Conservation (phyloP, 2,888 invertebrate genomes). For the Microchrysa polita region DNA sequence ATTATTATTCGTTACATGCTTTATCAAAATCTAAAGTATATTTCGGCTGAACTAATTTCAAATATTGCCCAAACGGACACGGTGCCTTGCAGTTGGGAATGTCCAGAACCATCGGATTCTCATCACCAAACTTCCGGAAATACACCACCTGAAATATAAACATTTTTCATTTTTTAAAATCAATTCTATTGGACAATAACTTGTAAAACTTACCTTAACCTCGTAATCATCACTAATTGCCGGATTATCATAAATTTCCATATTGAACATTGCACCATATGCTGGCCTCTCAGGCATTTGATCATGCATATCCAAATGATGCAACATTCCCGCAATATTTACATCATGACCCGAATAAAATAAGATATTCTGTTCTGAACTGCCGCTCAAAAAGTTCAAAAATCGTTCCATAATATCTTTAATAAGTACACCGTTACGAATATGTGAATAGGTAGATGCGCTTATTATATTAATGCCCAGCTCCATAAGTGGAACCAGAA, state of each 20-base stretch:
- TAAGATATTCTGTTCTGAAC: conserved; percentile 63
- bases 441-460: conserved; percentile 70
- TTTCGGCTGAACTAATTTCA: not conserved
- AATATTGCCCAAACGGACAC: conserved; percentile 16
- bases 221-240: conserved; percentile 56
- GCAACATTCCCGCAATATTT: conserved; percentile 75
- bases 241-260: conserved; percentile 70
- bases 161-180: not conserved
- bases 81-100: conserved; percentile 31
- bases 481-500: not conserved
- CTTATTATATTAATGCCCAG: conserved; percentile 57
- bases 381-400: conserved; percentile 60
- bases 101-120: conserved; percentile 13
- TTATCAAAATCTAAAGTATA: conserved; percentile 15
- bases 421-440: conserved; percentile 75
- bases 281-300: conserved; percentile 69
- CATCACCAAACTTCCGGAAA: not conserved
- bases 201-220: conserved; percentile 66
- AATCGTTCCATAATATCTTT: conserved; percentile 72
- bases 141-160: not conserved
- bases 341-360: conserved; percentile 81
- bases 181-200: not conserved
- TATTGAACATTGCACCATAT: conserved; percentile 74
- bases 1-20: conserved; percentile 14
- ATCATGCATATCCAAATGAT: conserved; percentile 72